These are phyloP conservation scores for Seriola dumerili DNA, from an alignment of 2,113 vertebrate species.

Conservation along the genomic window DNA sequence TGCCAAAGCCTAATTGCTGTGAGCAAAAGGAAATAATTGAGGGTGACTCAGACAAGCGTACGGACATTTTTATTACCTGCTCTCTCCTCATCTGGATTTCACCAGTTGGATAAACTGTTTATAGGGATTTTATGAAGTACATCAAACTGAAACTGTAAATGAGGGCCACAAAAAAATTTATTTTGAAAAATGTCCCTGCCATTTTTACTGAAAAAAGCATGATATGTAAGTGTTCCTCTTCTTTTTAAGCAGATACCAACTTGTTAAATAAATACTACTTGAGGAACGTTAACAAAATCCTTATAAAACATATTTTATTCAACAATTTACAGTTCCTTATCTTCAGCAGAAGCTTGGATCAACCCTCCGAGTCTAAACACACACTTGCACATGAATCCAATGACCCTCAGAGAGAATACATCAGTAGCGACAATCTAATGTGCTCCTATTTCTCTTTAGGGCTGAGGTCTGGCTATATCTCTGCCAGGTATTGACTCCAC, in stretches of 20 bases:
- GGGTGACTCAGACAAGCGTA: neutral
- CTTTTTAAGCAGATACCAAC: neutral
- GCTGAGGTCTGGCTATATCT: constrained; percentile 58
- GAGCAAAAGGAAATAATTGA: neutral
- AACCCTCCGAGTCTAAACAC: constrained; percentile 50
- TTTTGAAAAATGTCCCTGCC: neutral
- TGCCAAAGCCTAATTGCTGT: neutral
- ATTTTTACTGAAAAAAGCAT: neutral
- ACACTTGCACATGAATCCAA: constrained; percentile 35
- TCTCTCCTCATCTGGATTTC: constrained; percentile 3
- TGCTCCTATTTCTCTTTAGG: constrained; percentile 64
- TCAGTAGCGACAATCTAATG: constrained; percentile 71
- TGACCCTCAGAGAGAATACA: constrained; percentile 67
- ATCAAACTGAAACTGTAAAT: neutral
- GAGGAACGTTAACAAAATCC: neutral
- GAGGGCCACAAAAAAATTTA: neutral
- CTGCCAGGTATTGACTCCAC: constrained; percentile 77
- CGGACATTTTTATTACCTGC: neutral
- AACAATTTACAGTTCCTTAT: neutral
- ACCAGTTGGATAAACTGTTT: neutral
- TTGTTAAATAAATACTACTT: neutral
- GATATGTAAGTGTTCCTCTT: neutral
- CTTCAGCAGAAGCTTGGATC: neutral
- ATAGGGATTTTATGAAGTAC: neutral
- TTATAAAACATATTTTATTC: neutral